Evolutionary conservation across 2,888 invertebrate genomes (phyloP).

Genomic region (Cerceris rybyensis): DNA sequence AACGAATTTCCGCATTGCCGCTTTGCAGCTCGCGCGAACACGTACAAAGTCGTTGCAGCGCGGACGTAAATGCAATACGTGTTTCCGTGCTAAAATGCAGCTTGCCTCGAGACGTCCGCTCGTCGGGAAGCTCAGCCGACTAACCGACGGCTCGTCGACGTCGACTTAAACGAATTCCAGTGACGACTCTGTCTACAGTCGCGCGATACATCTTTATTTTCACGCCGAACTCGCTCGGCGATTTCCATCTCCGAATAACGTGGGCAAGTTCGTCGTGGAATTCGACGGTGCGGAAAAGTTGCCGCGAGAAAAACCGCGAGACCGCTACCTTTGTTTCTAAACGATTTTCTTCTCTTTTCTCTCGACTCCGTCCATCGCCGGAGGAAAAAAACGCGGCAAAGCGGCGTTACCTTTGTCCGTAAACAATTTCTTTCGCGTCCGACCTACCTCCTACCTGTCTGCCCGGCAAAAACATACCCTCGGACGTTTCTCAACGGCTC

Average conservation of each 20-base stretch:
- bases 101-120: conserved; percentile 19
- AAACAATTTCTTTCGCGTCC: conserved; percentile 1
- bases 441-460: no score
- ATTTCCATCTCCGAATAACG: conserved; percentile 5
- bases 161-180: conserved; percentile 51
- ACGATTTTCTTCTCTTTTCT: background rate
- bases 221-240: conserved; percentile 37
- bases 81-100: conserved; percentile 58
- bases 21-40: conserved; percentile 34
- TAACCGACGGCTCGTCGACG: conserved; percentile 9
- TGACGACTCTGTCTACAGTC: conserved; percentile 17
- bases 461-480: no score
- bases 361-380: background rate
- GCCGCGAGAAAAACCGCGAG: background rate
- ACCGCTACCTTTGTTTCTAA: background rate
- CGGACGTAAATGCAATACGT: conserved; percentile 65
- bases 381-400: background rate
- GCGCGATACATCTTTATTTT: conserved; percentile 25
- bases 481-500: no score
- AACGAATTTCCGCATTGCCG: conserved; percentile 38
- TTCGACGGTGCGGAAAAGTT: background rate
- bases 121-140: conserved; percentile 14
- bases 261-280: background rate
- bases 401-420: background rate
- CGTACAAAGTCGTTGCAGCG: conserved; percentile 65